Percentiles rank a stretch among this genome's conserved stretches.
These are phyloP conservation scores for Drosophila ambigua DNA, from an alignment of 1,140 invertebrate genomes.

Conservation along the genomic window DNA sequence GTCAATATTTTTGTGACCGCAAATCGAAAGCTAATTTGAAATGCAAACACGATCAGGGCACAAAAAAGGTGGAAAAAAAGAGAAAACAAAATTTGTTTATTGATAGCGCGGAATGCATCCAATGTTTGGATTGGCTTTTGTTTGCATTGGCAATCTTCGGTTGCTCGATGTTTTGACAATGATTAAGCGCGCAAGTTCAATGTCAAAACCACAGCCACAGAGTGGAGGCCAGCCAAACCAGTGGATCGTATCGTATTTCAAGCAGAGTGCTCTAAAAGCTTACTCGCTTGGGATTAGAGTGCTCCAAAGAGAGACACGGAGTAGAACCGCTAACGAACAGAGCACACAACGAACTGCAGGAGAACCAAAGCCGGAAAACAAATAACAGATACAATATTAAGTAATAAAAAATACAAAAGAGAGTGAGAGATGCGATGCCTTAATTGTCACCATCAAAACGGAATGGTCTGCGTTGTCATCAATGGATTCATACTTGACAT, in stretches of 20 bases:
- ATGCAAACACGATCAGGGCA: conserved; percentile 54
- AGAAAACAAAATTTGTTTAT: conserved; percentile 42
- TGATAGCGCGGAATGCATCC: conserved; percentile 43
- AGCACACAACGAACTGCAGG: conserved; percentile 48
- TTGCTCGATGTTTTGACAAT: conserved; percentile 39
- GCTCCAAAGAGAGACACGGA: conserved; percentile 7
- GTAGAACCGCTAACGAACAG: conserved; percentile 53
- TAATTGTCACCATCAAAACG: conserved; percentile 63
- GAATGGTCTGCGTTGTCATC: conserved; percentile 62
- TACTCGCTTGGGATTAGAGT: conserved; percentile 8
- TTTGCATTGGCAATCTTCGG: conserved; percentile 25
- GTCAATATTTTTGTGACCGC: conserved; percentile 64
- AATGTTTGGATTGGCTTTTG: conserved; percentile 27
- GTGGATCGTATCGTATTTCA: conserved; percentile 10
- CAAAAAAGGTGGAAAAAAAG: conserved; percentile 25
- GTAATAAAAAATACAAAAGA: conserved; percentile 56
- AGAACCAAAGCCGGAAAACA: conserved; percentile 40
- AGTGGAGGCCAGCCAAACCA: conserved; percentile 1
- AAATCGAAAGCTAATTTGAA: conserved; percentile 73
- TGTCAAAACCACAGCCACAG: conserved; percentile 35
- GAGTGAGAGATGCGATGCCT: conserved; percentile 1
- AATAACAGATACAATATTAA: conserved; percentile 50
- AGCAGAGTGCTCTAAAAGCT: conserved; percentile 5
- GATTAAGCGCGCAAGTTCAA: conserved; percentile 66
- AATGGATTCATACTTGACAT: conserved; percentile 81